Conservation (phyloP, 2,113 vertebrate species). For the Neotoma lepida region DNA sequence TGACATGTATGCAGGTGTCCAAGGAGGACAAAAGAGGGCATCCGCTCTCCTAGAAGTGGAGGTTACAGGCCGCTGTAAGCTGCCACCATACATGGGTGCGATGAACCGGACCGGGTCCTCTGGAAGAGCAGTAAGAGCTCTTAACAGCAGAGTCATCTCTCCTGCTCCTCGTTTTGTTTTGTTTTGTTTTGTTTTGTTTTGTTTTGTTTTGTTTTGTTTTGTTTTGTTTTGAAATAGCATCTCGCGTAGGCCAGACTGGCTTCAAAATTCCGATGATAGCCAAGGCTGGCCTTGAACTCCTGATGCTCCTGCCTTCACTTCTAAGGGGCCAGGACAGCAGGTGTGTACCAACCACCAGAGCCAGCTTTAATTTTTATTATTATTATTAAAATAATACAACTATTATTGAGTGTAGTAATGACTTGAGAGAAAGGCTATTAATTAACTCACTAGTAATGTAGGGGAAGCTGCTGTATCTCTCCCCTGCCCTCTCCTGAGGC, state of each 20-base stretch:
- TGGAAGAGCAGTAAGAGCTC: background rate
- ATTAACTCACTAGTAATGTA: background rate
- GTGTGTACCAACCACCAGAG: background rate
- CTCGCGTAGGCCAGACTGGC: background rate
- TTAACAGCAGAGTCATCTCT: background rate
- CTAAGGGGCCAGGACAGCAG: background rate
- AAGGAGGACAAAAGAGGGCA: background rate
- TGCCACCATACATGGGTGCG: background rate
- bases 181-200: background rate
- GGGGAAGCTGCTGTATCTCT: background rate
- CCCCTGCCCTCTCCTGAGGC: background rate
- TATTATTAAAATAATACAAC: slow-evolving; percentile 49
- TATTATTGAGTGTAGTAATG: background rate
- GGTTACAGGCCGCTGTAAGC: background rate
- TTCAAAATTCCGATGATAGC: background rate
- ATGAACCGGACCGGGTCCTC: background rate
- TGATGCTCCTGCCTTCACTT: background rate
- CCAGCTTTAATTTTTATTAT: background rate
- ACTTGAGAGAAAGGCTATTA: slow-evolving; percentile 21
- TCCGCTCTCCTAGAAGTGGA: background rate
- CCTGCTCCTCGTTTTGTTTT: background rate
- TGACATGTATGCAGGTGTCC: background rate
- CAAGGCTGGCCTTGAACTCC: background rate
- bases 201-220: background rate
- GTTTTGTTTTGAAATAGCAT: background rate